Evolutionary conservation across 2,888 invertebrate genomes (phyloP).

Genomic region (Drepana falcataria): DNA sequence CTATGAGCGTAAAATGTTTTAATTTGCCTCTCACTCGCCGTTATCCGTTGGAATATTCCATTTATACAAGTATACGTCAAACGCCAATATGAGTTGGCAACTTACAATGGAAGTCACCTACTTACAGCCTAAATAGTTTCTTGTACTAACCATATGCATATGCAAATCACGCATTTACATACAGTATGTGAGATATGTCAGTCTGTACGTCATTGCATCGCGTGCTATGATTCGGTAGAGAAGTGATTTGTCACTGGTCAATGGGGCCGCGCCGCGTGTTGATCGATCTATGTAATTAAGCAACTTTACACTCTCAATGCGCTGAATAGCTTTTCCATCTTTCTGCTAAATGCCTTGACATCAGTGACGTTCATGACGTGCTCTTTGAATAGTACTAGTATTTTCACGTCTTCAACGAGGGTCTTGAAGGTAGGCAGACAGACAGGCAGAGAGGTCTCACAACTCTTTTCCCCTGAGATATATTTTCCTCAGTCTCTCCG

Average conservation of each 20-base stretch:
- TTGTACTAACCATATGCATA: constrained; percentile 30
- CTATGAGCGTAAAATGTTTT: neutral
- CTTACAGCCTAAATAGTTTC: constrained; percentile 27
- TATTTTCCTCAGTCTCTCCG: no score
- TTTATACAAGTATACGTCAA: neutral
- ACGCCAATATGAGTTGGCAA: constrained; percentile 10
- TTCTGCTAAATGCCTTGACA: no score
- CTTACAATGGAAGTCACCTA: constrained; percentile 10
- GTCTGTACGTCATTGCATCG: constrained; percentile 4
- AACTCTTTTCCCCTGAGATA: no score
- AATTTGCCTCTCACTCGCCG: neutral
- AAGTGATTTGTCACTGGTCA: neutral
- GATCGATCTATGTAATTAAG: no score
- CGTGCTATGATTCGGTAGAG: constrained; percentile 26
- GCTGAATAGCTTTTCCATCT: no score
- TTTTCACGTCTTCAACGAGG: no score
- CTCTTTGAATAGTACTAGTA: no score
- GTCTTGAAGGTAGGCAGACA: no score
- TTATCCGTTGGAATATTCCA: neutral
- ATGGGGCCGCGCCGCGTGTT: no score
- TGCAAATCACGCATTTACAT: constrained; percentile 14
- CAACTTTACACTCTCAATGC: no score
- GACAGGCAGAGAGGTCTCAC: no score
- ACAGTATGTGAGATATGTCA: constrained; percentile 2
- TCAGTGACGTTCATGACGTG: no score